Percentiles rank a stretch among this genome's conserved stretches.
Conservation (phyloP, 2,113 vertebrate species). For the Thalassoma bifasciatum region DNA sequence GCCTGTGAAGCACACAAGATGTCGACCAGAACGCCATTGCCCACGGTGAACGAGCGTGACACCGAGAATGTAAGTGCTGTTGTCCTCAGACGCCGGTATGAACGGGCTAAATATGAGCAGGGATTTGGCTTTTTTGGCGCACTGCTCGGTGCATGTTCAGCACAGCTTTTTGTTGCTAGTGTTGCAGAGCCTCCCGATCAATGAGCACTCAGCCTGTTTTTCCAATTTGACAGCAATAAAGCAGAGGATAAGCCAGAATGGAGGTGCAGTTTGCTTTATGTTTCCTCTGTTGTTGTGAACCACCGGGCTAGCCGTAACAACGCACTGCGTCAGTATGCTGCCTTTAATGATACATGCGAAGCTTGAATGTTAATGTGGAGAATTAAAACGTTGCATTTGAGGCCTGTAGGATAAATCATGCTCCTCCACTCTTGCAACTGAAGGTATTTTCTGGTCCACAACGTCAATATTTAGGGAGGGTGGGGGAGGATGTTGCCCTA, state of each 20-base stretch:
- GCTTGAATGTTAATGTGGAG: conserved; percentile 20
- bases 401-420: conserved; percentile 26
- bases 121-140: conserved; percentile 32
- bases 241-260: conserved; percentile 42
- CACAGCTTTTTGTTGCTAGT: conserved; percentile 39
- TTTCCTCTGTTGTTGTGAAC: conserved; percentile 33
- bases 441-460: conserved; percentile 58
- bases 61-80: conserved; percentile 89
- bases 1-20: conserved; percentile 86
- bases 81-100: conserved; percentile 26
- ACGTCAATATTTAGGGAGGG: conserved; percentile 68
- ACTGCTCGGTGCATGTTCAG: conserved; percentile 52
- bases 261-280: conserved; percentile 37
- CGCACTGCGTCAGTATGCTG: conserved; percentile 74
- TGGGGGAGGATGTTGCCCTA: conserved; percentile 75
- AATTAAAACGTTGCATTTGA: conserved; percentile 18
- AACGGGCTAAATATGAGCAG: background rate
- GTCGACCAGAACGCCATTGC: conserved; percentile 95
- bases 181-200: conserved; percentile 61
- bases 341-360: conserved; percentile 28
- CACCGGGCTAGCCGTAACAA: conserved; percentile 45
- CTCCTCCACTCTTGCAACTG: conserved; percentile 32
- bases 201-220: conserved; percentile 30
- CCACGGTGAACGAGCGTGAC: conserved; percentile 95
- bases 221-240: conserved; percentile 26